These are phyloP conservation scores for Drosophila cognata DNA, from an alignment of 2,888 invertebrate genomes.

Conservation along the genomic window DNA sequence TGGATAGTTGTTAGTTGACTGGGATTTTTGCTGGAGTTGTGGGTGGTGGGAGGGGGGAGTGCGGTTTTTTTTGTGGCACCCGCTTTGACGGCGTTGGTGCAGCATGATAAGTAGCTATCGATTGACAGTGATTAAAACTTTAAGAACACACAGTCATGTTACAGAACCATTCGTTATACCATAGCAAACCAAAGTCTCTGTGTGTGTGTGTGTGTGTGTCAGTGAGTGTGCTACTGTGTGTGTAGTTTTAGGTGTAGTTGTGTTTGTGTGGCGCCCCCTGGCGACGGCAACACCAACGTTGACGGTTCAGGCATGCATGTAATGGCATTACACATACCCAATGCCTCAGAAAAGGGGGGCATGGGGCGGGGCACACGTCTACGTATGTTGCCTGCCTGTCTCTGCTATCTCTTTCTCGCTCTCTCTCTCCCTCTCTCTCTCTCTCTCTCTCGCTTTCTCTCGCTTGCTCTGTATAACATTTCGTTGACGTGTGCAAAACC, in stretches of 20 bases:
- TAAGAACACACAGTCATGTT: constrained; percentile 79
- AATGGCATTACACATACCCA: constrained; percentile 68
- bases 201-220: neutral
- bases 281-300: constrained; percentile 25
- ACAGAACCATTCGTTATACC: constrained; percentile 47
- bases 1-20: neutral
- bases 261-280: constrained; percentile 16
- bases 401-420: constrained; percentile 1
- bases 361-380: constrained; percentile 10
- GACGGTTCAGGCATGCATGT: constrained; percentile 68
- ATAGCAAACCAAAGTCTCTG: constrained; percentile 7
- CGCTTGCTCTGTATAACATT: constrained; percentile 64
- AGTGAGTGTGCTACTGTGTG: neutral
- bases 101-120: constrained; percentile 80
- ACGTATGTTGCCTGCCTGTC: constrained; percentile 39
- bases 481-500: constrained; percentile 82
- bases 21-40: neutral
- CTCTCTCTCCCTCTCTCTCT: neutral
- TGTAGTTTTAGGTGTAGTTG: constrained; percentile 5
- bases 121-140: constrained; percentile 80
- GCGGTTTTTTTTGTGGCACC: neutral
- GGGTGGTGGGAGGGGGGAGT: neutral
- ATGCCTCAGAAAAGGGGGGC: constrained; percentile 19
- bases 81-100: constrained; percentile 48
- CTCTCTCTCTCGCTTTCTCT: constrained; percentile 12